These are phyloP conservation scores for Phaonia tiefii DNA, from an alignment of 2,888 invertebrate species.

Conservation along the genomic window DNA sequence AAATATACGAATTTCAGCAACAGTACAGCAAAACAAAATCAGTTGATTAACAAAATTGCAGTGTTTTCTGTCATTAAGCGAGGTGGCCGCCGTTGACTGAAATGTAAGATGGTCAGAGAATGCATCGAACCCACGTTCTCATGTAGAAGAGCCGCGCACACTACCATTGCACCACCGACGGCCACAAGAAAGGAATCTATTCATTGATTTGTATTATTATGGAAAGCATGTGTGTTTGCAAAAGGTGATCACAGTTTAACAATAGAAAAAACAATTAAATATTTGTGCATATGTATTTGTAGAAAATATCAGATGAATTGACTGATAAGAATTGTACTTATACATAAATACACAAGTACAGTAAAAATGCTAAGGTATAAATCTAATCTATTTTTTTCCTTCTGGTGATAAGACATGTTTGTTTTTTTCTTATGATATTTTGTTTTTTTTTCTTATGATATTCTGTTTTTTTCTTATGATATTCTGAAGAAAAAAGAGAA, in stretches of 20 bases:
- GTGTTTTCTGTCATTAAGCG: no score
- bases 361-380: not conserved
- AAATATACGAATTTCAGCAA: not conserved
- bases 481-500: no score
- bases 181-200: conserved; percentile 18
- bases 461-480: no score
- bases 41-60: no score
- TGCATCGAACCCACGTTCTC: no score
- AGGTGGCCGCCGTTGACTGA: no score
- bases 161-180: no score
- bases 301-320: conserved; percentile 25
- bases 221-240: not conserved
- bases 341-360: not conserved
- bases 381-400: conserved; percentile 13
- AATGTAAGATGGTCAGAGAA: no score
- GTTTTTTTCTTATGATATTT: no score
- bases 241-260: conserved; percentile 21
- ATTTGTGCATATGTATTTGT: not conserved
- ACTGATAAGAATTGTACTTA: conserved; percentile 14
- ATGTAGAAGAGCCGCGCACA: no score
- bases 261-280: not conserved
- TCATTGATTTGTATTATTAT: conserved; percentile 1
- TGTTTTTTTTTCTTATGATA: no score
- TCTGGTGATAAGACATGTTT: no score
- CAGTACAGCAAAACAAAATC: not conserved